These are phyloP conservation scores for Sylvia atricapilla DNA, from an alignment of 2,113 vertebrate genomes.

Conservation along the genomic window DNA sequence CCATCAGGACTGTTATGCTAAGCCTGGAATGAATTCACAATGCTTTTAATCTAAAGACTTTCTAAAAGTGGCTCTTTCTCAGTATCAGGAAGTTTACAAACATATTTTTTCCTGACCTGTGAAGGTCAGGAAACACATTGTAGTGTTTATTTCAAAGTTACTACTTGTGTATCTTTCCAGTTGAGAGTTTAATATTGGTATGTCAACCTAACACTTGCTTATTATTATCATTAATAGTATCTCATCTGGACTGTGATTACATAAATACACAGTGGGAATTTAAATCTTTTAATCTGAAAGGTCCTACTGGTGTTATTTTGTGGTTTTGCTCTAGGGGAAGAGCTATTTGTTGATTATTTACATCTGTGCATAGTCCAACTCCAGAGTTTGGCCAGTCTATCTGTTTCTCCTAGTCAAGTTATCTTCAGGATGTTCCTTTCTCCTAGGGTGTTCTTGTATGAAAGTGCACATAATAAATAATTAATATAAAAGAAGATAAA, in stretches of 20 bases:
- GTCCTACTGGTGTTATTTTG: not conserved
- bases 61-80: not conserved
- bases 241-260: not conserved
- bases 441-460: not conserved
- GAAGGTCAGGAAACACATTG: not conserved
- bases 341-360: not conserved
- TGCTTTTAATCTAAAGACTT: not conserved
- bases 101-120: not conserved
- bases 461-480: not conserved
- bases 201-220: not conserved
- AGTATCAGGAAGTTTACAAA: not conserved
- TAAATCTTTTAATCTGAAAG: not conserved
- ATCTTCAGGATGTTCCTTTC: not conserved
- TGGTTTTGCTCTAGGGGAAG: not conserved
- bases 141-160: not conserved
- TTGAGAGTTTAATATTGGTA: not conserved
- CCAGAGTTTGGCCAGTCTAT: not conserved
- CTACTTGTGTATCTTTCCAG: not conserved
- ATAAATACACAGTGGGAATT: not conserved
- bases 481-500: not conserved
- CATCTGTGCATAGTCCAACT: not conserved
- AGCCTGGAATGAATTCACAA: not conserved
- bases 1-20: not conserved
- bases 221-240: not conserved
- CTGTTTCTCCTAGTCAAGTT: not conserved